These are phyloP conservation scores for Myripristis murdjan DNA, from an alignment of 2,797 vertebrate species.

Conservation along the genomic window DNA sequence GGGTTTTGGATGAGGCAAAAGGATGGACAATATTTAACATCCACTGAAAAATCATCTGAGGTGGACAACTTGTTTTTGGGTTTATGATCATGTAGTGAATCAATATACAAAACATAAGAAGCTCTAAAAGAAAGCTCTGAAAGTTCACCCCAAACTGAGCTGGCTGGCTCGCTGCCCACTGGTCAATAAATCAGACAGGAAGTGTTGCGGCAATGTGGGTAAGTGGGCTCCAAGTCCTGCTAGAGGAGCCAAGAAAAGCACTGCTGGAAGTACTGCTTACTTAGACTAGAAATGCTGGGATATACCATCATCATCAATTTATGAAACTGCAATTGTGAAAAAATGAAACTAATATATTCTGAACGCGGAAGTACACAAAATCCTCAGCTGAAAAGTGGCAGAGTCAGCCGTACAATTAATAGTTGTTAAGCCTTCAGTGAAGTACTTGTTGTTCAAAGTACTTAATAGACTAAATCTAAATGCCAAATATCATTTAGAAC, in stretches of 20 bases:
- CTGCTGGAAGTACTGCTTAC: not conserved
- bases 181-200: conserved; percentile 40
- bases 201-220: not conserved
- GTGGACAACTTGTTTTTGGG: conserved; percentile 17
- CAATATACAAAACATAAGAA: conserved; percentile 20
- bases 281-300: too few relatives aligned
- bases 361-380: too few relatives aligned
- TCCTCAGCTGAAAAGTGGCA: too few relatives aligned
- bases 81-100: conserved; percentile 5
- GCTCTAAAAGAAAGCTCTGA: not conserved
- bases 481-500: too few relatives aligned
- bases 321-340: too few relatives aligned
- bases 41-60: conserved; percentile 17
- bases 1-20: conserved; percentile 28
- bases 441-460: too few relatives aligned
- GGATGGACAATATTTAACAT: conserved; percentile 10
- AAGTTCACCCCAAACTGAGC: conserved; percentile 11
- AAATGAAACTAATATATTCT: not conserved
- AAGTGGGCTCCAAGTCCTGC: not conserved
- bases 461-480: too few relatives aligned
- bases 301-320: not conserved
- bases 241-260: not conserved
- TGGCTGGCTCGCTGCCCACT: conserved; percentile 2
- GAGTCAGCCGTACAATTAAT: too few relatives aligned
- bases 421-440: too few relatives aligned